Evolutionary conservation across 1,140 invertebrate genomes (phyloP).

Genomic region (Drosophila takahashii): DNA sequence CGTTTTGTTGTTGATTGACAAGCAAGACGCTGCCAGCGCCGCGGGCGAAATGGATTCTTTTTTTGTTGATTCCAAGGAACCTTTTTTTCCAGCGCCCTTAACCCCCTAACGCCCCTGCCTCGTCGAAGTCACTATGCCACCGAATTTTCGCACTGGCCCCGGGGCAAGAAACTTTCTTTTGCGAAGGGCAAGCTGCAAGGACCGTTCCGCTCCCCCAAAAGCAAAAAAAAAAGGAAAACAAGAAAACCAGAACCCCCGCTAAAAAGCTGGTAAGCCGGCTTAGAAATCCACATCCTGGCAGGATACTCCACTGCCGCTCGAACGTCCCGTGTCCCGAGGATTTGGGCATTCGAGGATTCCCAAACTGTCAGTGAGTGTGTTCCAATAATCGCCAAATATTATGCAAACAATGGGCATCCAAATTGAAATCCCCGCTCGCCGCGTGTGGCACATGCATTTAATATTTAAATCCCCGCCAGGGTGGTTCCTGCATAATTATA

Average conservation of each 20-base stretch:
- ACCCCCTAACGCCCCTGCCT: conserved; percentile 8
- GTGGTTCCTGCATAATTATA: conserved; percentile 65
- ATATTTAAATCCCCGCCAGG: conserved; percentile 72
- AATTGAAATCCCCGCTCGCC: conserved; percentile 64
- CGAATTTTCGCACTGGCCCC: conserved; percentile 59
- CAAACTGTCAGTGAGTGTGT: conserved; percentile 74
- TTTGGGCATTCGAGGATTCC: not conserved
- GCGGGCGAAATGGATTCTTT: conserved; percentile 37
- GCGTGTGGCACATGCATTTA: conserved; percentile 78
- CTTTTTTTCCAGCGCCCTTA: conserved; percentile 2
- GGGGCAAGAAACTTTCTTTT: conserved; percentile 57
- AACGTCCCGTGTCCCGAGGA: not conserved
- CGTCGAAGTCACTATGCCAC: conserved; percentile 2
- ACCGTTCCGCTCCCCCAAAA: not conserved
- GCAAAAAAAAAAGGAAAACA: too few species aligned
- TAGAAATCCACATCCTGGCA: conserved; percentile 49
- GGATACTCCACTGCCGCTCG: conserved; percentile 18
- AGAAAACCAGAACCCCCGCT: not conserved
- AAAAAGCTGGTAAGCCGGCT: conserved; percentile 70
- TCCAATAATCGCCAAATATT: conserved; percentile 82
- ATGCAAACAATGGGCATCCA: conserved; percentile 76
- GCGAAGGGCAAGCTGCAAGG: conserved; percentile 50
- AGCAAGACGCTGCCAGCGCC: conserved; percentile 50
- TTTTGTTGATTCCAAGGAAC: conserved; percentile 12
- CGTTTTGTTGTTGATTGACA: conserved; percentile 57